These are phyloP conservation scores for Campylomormyrus tamandua DNA, from an alignment of 2,113 vertebrate species.

Conservation along the genomic window DNA sequence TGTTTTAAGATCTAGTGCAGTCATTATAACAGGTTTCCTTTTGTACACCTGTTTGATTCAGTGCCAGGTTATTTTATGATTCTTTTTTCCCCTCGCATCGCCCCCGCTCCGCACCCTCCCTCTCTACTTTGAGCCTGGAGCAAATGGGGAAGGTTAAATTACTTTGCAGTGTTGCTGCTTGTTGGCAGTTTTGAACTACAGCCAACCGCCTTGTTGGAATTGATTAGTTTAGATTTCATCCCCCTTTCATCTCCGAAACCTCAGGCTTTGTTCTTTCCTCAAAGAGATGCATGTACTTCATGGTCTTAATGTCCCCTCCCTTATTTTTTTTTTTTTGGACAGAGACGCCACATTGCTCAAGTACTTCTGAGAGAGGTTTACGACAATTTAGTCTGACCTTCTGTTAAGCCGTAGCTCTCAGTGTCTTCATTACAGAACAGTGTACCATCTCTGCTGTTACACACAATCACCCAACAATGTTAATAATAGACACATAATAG, in stretches of 20 bases:
- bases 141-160: conserved; percentile 35
- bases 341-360: background rate
- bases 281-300: conserved; percentile 56
- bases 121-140: conserved; percentile 49
- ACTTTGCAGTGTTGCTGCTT: conserved; percentile 48
- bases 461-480: background rate
- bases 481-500: background rate
- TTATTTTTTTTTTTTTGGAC: background rate
- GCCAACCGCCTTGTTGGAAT: conserved; percentile 55
- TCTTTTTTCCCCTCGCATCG: conserved; percentile 31
- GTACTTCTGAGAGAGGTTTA: background rate
- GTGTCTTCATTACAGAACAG: conserved; percentile 1
- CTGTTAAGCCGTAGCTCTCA: background rate
- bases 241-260: conserved; percentile 64
- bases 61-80: conserved; percentile 61
- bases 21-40: conserved; percentile 4
- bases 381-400: background rate
- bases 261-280: conserved; percentile 66
- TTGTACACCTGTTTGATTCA: conserved; percentile 58
- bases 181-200: conserved; percentile 50
- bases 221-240: conserved; percentile 56
- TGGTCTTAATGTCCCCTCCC: conserved; percentile 33
- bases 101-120: conserved; percentile 36
- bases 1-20: conserved; percentile 11
- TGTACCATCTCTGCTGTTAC: conserved; percentile 6